These are phyloP conservation scores for Phenganax marumi DNA, from an alignment of 92 coral and sea anemone genomes.

Conservation along the genomic window DNA sequence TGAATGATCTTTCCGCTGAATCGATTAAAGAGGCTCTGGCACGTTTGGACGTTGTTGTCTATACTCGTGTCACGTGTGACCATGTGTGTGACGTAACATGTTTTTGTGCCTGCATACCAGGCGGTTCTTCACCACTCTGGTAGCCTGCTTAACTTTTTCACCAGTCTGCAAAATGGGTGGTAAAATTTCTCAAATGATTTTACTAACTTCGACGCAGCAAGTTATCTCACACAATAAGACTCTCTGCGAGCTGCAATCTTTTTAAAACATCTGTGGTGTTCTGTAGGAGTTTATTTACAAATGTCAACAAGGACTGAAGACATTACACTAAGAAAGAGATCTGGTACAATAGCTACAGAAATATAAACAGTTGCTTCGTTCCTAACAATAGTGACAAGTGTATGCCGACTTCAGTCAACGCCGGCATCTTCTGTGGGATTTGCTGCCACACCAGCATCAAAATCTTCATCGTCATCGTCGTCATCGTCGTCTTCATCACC, in stretches of 20 bases:
- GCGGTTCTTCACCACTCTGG: too few relatives aligned
- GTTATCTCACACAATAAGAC: background rate
- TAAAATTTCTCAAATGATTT: constrained; percentile 9
- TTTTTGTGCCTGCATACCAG: too few relatives aligned
- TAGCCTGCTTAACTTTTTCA: too few relatives aligned
- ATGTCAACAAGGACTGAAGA: constrained; percentile 13
- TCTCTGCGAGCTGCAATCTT: background rate
- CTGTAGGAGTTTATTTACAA: constrained; percentile 28
- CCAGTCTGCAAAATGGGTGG: background rate
- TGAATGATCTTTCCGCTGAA: background rate
- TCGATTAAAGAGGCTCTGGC: constrained; percentile 8
- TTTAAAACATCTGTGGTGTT: background rate
- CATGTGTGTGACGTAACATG: too few relatives aligned
- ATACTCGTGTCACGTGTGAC: too few relatives aligned
- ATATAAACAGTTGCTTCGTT: constrained; percentile 37
- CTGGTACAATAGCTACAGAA: constrained; percentile 28
- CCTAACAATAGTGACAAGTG: background rate
- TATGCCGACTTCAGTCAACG: constrained; percentile 16
- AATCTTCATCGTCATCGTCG: constrained; percentile 77
- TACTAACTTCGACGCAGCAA: constrained; percentile 16
- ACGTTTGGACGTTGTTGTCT: background rate
- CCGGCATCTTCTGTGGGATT: constrained; percentile 22
- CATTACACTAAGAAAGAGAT: constrained; percentile 22
- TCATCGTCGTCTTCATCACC: constrained; percentile 91
- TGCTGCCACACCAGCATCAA: constrained; percentile 55